phyloP scores from a whole-genome alignment of 2,888 invertebrate species.

The Drosophila anomelani region DNA sequence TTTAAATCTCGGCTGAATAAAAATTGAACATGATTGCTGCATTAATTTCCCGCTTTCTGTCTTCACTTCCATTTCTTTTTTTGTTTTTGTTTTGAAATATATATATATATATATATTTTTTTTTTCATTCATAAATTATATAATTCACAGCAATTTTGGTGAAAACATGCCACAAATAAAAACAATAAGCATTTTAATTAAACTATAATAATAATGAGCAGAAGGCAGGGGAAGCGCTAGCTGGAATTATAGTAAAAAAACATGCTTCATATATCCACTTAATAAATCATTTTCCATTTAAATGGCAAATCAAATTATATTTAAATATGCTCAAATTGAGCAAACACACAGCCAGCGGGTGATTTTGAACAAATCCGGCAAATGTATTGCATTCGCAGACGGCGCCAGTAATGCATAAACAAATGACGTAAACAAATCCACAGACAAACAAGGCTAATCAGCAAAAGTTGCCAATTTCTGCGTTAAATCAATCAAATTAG shows the following conservation, averaged over 20 bases:
- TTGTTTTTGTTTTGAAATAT: no score
- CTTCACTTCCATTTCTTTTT: background rate
- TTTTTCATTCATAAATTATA: constrained; percentile 26
- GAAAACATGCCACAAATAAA: constrained; percentile 50
- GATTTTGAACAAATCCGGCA: background rate
- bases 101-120: background rate
- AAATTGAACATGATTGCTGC: constrained; percentile 32
- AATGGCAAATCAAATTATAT: constrained; percentile 61
- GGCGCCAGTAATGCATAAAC: constrained; percentile 9
- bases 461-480: constrained; percentile 17
- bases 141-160: constrained; percentile 43
- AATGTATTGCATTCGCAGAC: background rate
- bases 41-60: constrained; percentile 29
- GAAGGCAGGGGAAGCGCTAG: constrained; percentile 2
- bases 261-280: constrained; percentile 18
- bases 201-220: constrained; percentile 58
- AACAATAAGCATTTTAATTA: constrained; percentile 71
- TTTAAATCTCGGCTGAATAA: constrained; percentile 17
- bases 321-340: constrained; percentile 54
- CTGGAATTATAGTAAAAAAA: constrained; percentile 21
- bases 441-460: constrained; percentile 26
- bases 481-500: constrained; percentile 38
- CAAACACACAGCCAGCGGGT: constrained; percentile 38
- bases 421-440: constrained; percentile 9
- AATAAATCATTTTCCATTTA: constrained; percentile 59